Evolutionary conservation across 2,113 vertebrate species (phyloP).

Genomic region (Thinocorus orbignyianus): DNA sequence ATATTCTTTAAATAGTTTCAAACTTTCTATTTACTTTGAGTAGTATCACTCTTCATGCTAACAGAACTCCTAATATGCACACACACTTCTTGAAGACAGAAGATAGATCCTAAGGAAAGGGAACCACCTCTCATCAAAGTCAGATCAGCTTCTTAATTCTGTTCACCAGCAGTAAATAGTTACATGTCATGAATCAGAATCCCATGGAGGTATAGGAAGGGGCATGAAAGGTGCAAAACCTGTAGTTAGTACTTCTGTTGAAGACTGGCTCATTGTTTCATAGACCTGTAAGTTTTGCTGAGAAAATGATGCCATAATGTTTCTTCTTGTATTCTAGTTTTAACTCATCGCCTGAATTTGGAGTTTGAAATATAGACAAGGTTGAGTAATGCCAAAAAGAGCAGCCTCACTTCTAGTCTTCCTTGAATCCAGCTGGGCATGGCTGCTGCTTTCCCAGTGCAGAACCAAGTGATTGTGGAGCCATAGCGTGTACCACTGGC

Average conservation of each 20-base stretch:
- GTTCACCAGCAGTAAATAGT: neutral
- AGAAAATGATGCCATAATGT: neutral
- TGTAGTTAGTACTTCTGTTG: neutral
- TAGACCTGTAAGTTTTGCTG: neutral
- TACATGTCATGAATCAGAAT: neutral
- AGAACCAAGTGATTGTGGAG: neutral
- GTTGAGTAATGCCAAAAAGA: neutral
- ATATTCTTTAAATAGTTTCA: neutral
- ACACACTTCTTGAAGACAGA: neutral
- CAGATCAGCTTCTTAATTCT: neutral
- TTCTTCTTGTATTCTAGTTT: neutral
- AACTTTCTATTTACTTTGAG: neutral
- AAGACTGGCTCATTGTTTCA: neutral
- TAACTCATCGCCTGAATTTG: neutral
- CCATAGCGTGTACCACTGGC: neutral
- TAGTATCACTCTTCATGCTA: neutral
- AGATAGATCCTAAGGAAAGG: neutral
- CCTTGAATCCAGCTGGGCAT: neutral
- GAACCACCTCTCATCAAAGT: neutral
- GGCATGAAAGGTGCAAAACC: neutral
- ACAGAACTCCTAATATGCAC: neutral
- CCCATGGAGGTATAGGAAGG: neutral
- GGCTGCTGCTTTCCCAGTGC: neutral
- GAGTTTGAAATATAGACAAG: neutral
- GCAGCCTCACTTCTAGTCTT: neutral